phyloP scores from a whole-genome alignment of 2,888 invertebrate species.

The Caenorhabditis wallacei region DNA sequence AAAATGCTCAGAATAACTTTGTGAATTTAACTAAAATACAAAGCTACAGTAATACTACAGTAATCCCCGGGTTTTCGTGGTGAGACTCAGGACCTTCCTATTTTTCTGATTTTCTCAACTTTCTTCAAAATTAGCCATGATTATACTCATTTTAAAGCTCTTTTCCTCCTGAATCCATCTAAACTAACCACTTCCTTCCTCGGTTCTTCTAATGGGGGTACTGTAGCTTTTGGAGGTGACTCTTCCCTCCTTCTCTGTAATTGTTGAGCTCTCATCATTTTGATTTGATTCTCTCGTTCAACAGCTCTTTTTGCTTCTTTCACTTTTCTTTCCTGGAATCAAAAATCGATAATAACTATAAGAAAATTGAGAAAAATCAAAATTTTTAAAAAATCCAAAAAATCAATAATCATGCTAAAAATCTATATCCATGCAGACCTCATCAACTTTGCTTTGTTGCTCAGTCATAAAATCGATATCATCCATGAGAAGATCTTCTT shows the following conservation, averaged over 20 bases:
- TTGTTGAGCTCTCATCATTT: conserved; percentile 39
- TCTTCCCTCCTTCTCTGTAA: conserved; percentile 2
- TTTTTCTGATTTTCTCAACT: too few species aligned
- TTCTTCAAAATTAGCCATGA: too few species aligned
- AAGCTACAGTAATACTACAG: too few species aligned
- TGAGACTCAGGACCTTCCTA: too few species aligned
- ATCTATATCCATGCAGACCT: conserved; percentile 31
- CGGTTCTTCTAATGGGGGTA: background rate
- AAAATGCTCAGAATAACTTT: background rate
- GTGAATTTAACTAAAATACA: background rate
- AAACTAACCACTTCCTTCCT: background rate
- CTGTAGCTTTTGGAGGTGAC: background rate
- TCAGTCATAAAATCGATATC: conserved; percentile 52
- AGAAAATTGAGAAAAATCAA: background rate
- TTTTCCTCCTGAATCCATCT: too few species aligned
- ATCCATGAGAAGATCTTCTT: conserved; percentile 61
- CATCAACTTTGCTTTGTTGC: conserved; percentile 41
- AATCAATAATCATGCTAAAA: conserved; percentile 6
- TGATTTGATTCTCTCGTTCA: conserved; percentile 48
- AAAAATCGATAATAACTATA: too few species aligned
- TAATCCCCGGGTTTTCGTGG: too few species aligned
- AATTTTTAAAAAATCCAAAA: background rate
- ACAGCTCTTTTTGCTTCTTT: conserved; percentile 33
- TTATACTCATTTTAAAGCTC: too few species aligned
- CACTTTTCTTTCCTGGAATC: conserved; percentile 31